Conservation (phyloP, 2,888 invertebrate species). For the Balanococcus diminutus region DNA sequence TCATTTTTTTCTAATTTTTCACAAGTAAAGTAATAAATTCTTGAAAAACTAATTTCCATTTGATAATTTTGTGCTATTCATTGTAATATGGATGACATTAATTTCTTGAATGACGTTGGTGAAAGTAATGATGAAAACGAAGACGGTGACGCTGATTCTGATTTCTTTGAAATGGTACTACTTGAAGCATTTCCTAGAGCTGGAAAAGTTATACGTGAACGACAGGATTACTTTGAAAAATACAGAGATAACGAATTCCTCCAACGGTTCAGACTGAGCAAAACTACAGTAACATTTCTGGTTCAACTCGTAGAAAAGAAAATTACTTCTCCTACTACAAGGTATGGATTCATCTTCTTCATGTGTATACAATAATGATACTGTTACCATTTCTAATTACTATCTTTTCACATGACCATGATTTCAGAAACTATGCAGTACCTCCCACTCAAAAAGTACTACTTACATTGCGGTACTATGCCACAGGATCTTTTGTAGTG, state of each 20-base stretch:
- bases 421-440: conserved; percentile 22
- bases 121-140: not conserved
- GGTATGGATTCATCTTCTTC: not conserved
- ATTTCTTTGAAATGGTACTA: not conserved
- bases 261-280: not conserved
- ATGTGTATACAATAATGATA: not conserved
- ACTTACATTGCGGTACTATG: conserved; percentile 20
- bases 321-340: not conserved
- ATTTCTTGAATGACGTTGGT: no score
- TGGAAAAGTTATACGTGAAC: not conserved
- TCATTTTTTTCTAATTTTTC: no score
- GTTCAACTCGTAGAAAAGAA: not conserved
- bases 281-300: not conserved
- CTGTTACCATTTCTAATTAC: no score
- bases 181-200: not conserved
- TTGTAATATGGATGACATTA: no score
- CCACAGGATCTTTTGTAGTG: conserved; percentile 12
- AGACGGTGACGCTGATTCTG: not conserved
- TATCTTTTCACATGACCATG: no score
- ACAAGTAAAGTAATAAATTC: no score
- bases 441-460: conserved; percentile 18
- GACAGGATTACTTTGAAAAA: not conserved
- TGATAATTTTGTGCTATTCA: no score
- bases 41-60: no score
- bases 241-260: not conserved